Conservation (phyloP, 2,797 vertebrate genomes). For the Cottoperca gobio region DNA sequence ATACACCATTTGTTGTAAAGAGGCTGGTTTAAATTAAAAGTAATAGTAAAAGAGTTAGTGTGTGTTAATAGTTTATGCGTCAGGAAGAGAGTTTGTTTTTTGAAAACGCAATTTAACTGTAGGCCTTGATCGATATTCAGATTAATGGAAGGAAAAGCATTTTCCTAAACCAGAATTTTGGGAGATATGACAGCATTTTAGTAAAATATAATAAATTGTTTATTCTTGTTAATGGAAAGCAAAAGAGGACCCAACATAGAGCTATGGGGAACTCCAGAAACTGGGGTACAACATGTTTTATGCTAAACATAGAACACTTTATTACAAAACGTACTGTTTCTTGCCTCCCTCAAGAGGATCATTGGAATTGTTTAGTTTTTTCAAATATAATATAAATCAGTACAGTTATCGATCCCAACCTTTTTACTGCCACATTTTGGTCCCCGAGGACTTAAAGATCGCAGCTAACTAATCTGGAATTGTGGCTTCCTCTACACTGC, state of each 20-base stretch:
- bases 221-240: neutral
- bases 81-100: too few species aligned
- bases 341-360: neutral
- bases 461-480: neutral
- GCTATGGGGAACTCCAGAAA: slow-evolving; percentile 11
- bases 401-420: neutral
- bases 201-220: neutral
- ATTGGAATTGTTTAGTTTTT: neutral
- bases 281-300: accelerated
- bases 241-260: neutral
- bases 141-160: neutral
- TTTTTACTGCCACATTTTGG: neutral
- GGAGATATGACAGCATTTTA: neutral
- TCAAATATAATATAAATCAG: neutral
- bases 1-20: neutral
- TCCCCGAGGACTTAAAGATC: neutral
- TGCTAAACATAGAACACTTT: neutral
- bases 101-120: too few species aligned
- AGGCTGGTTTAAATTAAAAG: neutral
- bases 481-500: neutral
- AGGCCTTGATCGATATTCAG: neutral
- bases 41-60: neutral
- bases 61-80: neutral
- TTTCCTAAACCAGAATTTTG: neutral
- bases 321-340: neutral